Base-by-base conservation (phyloP, 2,888 invertebrate genomes). In the Listrodromus nycthemerus region DNA sequence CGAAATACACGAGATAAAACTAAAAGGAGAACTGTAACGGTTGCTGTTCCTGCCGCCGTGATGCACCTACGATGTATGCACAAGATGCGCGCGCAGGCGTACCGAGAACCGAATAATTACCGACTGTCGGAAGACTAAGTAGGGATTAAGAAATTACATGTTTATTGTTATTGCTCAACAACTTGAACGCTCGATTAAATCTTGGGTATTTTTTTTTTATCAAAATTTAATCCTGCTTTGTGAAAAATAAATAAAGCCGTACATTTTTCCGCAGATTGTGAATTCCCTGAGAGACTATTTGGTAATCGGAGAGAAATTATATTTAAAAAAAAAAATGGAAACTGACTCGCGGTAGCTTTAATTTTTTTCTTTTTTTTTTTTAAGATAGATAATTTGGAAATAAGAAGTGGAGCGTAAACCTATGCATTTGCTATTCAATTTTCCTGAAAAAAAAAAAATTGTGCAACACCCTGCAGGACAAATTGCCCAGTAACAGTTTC, bases 21-120 rank as follows among this genome's bases (percentile, higher is more conserved):
- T 71, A 80, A 80, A 83, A 80, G 75, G 52, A 80, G 50, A 83
- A 83, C 80, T 45, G 71, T 83, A 83, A 83, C 83, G 80, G 83
- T 83, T 4, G 80, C 75, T 33, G 73, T 69, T 45, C 61, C 50
- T 48, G 30, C 13, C 4, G 30, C 16, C 69, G 52, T 48, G 61
- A 52, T 16, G 16, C 19, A 52, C 33, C 73, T 45, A 52, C 73
- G 21, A 33, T 58, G 27, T 50, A 66, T 45, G 65, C 37, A 27
- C 65, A 45, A 73, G 41, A 45, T 45, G 41, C 21, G 21, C 21
- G 58, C 48, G 52, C 41, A 27, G 30, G 48, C 48, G 74, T 50
- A 74, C 58, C 41, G 10, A 69, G 61, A 74, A 75, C 69, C 63
- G 50, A 45, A 50, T 50, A 70, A 75, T 79, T 75, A 79, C 67